These are phyloP conservation scores for Eurystomus glaucurus DNA, from an alignment of 2,797 vertebrate species.

Conservation along the genomic window DNA sequence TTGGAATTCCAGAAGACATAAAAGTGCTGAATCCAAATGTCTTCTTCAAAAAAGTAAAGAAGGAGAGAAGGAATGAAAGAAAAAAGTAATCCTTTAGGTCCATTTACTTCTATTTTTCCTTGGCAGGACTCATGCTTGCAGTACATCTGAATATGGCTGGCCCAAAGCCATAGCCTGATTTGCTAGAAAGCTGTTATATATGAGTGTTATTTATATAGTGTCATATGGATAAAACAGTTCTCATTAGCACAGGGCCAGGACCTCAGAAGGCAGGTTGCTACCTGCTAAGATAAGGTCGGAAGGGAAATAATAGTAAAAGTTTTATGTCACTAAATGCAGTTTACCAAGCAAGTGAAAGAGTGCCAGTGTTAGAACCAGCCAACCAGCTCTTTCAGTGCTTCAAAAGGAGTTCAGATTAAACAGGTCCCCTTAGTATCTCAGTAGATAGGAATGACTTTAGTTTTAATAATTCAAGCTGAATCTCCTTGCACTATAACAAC, in stretches of 20 bases:
- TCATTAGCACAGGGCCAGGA: background rate
- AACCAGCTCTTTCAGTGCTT: background rate
- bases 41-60: background rate
- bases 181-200: background rate
- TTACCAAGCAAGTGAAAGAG: background rate
- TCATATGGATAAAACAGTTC: background rate
- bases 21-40: background rate
- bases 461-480: background rate
- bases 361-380: rapidly evolving
- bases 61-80: background rate
- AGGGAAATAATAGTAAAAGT: background rate
- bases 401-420: background rate
- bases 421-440: background rate
- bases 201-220: background rate
- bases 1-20: background rate
- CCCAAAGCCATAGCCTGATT: background rate
- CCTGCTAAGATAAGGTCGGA: background rate
- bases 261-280: background rate
- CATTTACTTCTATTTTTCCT: background rate
- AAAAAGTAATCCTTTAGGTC: background rate
- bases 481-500: background rate
- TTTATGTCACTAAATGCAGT: background rate
- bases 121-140: background rate
- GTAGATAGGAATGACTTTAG: background rate
- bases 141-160: background rate